Evolutionary conservation across 2,797 vertebrate genomes (phyloP), one percentile per base, ranked within the genome.

Genomic region (Tragelaphus eurycerus): DNA sequence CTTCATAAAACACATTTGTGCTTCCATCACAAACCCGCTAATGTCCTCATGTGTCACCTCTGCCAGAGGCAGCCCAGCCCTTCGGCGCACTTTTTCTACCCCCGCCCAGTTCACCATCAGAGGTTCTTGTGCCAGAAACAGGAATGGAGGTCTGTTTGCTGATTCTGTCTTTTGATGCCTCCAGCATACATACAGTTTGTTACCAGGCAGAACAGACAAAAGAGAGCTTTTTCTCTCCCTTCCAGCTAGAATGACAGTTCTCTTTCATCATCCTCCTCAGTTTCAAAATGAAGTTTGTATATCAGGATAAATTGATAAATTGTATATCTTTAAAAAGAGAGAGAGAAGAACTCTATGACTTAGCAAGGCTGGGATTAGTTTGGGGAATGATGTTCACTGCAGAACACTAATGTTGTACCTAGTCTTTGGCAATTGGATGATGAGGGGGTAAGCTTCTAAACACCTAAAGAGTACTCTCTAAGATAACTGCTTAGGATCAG

Each of bases 1-100:
- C 3, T 43, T 95, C 17, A 87, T 98, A 96, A 98, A 98, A 98
- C 76, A 97, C 93, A 98, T 98, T 97, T 86, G 31, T 10, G 74
- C 93, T 96, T 85, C 98, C 34, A 93, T 97, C 88, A 6, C 94
- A 95, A 52, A 55, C 25, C 46, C 87, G 25, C 64, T 27, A 81
- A 2, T 64, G 21, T 86, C 96, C 95, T 86, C n/a, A 67, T 34
- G 59, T 78, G 89, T 54, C 95, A 64, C 87, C 38, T 97, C 96
- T 95, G 31, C 84, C 88, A 86, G 78, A 43, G 52, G 84, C 96
- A 67, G 85, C 29, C 92, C 83, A 3, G 31, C 27, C 6, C 95
- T 27, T 52, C 29, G 6, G 0, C 4, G 0, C 10, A 29, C 34
- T 96, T 85, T 54, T 27, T 54, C 29, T 83, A 31, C 17, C 85